Evolutionary conservation across 92 coral and sea anemone species (phyloP).

Genomic region (Porites divaricata): DNA sequence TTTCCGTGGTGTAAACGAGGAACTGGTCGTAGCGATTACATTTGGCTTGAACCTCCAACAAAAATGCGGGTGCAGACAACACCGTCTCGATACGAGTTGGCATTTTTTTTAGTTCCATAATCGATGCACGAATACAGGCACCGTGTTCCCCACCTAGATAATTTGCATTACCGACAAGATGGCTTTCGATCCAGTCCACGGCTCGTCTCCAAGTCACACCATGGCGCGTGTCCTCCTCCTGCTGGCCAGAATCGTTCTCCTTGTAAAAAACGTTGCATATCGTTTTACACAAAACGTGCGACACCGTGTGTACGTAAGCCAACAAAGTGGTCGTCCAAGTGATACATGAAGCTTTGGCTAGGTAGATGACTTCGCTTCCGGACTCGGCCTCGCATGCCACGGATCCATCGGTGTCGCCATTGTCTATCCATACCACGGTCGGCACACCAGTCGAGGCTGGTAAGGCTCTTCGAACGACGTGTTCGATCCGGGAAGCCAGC

Average conservation of each 20-base stretch:
- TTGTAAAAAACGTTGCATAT: no score
- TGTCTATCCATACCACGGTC: background rate
- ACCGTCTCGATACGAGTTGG: background rate
- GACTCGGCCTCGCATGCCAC: background rate
- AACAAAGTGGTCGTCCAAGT: constrained; percentile 12
- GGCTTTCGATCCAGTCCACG: background rate
- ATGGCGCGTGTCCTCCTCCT: background rate
- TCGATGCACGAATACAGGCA: background rate
- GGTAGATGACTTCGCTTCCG: background rate
- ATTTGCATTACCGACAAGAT: background rate
- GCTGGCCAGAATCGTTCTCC: background rate
- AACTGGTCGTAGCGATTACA: no score
- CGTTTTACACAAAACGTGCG: background rate
- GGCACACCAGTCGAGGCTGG: background rate
- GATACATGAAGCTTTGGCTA: constrained; percentile 6
- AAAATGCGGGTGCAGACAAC: constrained; percentile 7
- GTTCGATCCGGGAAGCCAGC: background rate
- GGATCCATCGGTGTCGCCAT: background rate
- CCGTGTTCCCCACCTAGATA: background rate
- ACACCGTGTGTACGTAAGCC: constrained; percentile 8
- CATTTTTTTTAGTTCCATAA: background rate
- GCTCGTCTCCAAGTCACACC: background rate
- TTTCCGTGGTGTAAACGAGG: background rate
- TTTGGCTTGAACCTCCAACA: background rate
- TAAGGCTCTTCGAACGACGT: background rate